Evolutionary conservation across 2,888 invertebrate genomes (phyloP).

Genomic region (Drosophila aldrichi): DNA sequence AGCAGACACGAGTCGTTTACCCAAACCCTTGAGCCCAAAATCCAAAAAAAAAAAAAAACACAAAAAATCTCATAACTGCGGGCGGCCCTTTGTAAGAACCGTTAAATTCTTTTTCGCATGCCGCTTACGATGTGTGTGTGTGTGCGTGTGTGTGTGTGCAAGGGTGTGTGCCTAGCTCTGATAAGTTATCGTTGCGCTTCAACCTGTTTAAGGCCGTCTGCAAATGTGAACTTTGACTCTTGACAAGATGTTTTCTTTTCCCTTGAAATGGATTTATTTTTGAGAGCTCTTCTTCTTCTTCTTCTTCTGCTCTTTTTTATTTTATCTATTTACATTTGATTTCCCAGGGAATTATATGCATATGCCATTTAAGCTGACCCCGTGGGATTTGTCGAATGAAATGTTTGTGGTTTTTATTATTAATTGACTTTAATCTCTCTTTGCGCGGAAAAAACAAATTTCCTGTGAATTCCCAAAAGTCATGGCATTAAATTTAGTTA

Average conservation of each 20-base stretch:
- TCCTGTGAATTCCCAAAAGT: slow-evolving; percentile 6
- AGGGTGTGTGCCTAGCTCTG: slow-evolving; percentile 20
- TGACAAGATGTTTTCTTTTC: slow-evolving; percentile 48
- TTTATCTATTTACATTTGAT: slow-evolving; percentile 17
- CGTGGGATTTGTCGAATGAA: slow-evolving; percentile 9
- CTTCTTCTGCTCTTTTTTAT: not conserved
- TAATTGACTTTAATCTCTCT: slow-evolving; percentile 25
- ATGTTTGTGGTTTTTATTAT: slow-evolving; percentile 21
- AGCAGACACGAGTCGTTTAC: slow-evolving; percentile 9
- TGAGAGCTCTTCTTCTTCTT: not conserved
- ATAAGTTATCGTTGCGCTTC: slow-evolving; percentile 44
- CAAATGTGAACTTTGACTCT: slow-evolving; percentile 62
- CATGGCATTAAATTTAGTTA: not conserved
- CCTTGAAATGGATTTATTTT: slow-evolving; percentile 8
- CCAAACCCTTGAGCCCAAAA: slow-evolving; percentile 8
- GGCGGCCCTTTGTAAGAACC: slow-evolving; percentile 53
- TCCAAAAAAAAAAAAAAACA: not conserved
- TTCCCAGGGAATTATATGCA: slow-evolving; percentile 21
- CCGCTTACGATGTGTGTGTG: slow-evolving; percentile 16
- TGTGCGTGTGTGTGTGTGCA: slow-evolving; percentile 17
- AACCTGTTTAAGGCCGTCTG: slow-evolving; percentile 35
- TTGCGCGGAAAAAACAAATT: not conserved
- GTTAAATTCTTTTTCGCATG: slow-evolving; percentile 56
- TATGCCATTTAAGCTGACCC: slow-evolving; percentile 5
- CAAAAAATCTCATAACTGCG: slow-evolving; percentile 50